These are phyloP conservation scores for Corythoichthys intestinalis DNA, from an alignment of 2,113 vertebrate species.

Conservation along the genomic window DNA sequence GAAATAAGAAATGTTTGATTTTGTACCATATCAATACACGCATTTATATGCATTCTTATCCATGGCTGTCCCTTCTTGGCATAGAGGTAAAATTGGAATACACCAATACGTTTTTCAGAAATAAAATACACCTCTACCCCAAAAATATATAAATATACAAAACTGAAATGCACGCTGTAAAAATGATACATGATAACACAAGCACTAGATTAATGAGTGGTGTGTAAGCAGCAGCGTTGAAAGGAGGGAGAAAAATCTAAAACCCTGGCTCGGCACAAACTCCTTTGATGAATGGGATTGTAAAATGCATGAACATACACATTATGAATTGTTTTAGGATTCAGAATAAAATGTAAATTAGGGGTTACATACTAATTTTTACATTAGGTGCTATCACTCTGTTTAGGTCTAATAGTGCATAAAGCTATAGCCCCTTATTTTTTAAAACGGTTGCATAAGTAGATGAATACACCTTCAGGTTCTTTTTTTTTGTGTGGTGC, in stretches of 20 bases:
- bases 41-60: slow-evolving; percentile 7
- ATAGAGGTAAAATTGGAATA: neutral
- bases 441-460: too few species aligned
- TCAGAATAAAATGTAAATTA: slow-evolving; percentile 2
- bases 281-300: slow-evolving; percentile 64
- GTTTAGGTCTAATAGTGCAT: neutral
- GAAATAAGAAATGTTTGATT: too few species aligned
- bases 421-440: neutral
- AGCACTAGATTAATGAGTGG: slow-evolving; percentile 61
- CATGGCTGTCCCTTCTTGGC: neutral
- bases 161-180: neutral
- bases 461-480: too few species aligned
- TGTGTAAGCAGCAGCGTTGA: slow-evolving; percentile 46
- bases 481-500: too few species aligned
- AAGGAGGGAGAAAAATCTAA: slow-evolving; percentile 60
- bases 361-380: slow-evolving; percentile 20
- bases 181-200: slow-evolving; percentile 14
- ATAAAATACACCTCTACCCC: too few species aligned
- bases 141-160: too few species aligned
- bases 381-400: slow-evolving; percentile 34
- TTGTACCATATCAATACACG: neutral
- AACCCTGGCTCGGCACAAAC: slow-evolving; percentile 36
- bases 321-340: neutral
- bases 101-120: neutral
- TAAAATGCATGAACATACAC: slow-evolving; percentile 33